phyloP scores from a whole-genome alignment of 2,113 vertebrate genomes.

The Poecilia latipinna region DNA sequence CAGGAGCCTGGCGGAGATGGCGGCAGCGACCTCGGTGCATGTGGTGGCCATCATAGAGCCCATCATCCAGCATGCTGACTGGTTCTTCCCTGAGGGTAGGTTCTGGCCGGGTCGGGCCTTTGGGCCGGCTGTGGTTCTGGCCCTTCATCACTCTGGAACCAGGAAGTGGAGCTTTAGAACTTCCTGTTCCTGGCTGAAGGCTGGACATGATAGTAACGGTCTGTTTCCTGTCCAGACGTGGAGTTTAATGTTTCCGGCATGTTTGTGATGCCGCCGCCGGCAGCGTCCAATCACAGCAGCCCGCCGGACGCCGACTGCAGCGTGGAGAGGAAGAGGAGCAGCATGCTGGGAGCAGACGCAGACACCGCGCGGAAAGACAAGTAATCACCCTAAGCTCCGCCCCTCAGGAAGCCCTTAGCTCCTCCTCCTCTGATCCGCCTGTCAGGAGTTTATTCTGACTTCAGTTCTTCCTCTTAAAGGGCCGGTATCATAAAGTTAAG shows the following conservation, averaged over 20 bases:
- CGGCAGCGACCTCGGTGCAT: conserved; percentile 95
- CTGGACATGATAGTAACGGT: no score
- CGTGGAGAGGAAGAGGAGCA: conserved; percentile 91
- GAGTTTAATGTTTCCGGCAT: conserved; percentile 97
- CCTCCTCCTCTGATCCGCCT: no score
- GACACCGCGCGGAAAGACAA: conserved; percentile 90
- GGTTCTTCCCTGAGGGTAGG: conserved; percentile 98
- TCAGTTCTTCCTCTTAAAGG: no score
- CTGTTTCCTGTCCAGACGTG: conserved; percentile 81
- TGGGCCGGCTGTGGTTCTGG: no score
- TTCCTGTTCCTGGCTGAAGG: no score
- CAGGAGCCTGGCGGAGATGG: conserved; percentile 92
- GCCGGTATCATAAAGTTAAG: no score
- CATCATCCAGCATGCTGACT: conserved; percentile 96
- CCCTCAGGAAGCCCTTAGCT: neutral
- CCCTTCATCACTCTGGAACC: no score
- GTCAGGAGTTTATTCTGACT: no score
- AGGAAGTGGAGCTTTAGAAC: no score
- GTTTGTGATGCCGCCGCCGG: conserved; percentile 87
- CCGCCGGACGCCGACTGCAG: conserved; percentile 83
- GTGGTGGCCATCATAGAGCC: conserved; percentile 96
- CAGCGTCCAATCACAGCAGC: conserved; percentile 78
- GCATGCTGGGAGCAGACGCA: conserved; percentile 89
- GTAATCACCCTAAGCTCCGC: conserved; percentile 66
- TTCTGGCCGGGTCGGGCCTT: neutral